Conservation (phyloP, 1,140 invertebrate species). For the Harpegnathos saltator region DNA sequence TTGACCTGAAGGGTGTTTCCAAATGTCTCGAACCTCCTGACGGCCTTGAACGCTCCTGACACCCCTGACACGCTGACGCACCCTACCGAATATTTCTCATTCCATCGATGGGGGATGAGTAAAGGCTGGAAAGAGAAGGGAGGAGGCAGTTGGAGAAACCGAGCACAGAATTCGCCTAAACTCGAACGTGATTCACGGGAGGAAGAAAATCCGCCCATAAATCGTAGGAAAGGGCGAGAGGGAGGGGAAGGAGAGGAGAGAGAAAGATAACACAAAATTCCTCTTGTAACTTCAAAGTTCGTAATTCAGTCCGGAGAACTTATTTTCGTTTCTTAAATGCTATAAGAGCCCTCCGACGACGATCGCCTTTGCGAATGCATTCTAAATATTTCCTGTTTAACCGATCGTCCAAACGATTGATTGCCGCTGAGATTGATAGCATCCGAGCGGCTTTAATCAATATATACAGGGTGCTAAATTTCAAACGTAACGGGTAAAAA, state of each 20-base stretch:
- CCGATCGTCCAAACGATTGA: neutral
- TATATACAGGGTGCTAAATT: too few species aligned
- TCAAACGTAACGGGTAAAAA: too few species aligned
- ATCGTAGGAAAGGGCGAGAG: neutral
- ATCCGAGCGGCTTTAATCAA: too few species aligned
- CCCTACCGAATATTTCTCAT: constrained; percentile 27
- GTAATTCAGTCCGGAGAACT: neutral
- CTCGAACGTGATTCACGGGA: constrained; percentile 34
- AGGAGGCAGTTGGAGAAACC: too few species aligned
- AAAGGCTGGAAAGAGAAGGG: constrained; percentile 5
- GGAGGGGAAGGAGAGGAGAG: too few species aligned
- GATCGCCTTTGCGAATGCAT: neutral
- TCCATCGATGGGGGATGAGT: neutral
- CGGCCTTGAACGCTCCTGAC: neutral
- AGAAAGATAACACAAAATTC: neutral
- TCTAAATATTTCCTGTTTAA: too few species aligned
- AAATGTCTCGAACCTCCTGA: constrained; percentile 32
- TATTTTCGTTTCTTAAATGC: constrained; percentile 15
- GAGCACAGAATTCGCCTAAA: constrained; percentile 3
- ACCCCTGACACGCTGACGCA: neutral
- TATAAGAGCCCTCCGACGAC: neutral
- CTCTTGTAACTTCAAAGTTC: constrained; percentile 22
- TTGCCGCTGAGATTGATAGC: too few species aligned
- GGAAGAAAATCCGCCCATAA: neutral
- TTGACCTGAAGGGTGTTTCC: constrained; percentile 11